Evolutionary conservation across 2,888 invertebrate genomes (phyloP), one percentile per base, ranked within the genome.

Genomic region (Conomelus anceps): DNA sequence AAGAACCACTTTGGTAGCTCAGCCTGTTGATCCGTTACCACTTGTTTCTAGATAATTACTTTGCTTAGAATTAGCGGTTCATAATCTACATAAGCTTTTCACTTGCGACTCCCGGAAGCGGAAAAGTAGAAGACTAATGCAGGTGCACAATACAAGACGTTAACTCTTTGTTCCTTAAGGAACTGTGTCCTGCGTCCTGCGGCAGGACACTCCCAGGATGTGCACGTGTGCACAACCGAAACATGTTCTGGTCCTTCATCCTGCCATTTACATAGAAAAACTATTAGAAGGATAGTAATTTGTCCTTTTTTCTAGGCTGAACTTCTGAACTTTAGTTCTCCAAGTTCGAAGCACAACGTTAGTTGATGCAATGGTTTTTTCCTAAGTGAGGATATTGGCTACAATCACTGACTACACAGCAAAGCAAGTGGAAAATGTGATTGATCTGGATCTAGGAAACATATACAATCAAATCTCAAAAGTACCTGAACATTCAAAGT

Each of bases 201-300:
- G n/a, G n/a, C n/a, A n/a, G 86, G 24, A 86, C 86, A 86, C 86
- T 86, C 86, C 86, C 86, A 86, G 86, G 86, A 86, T 86, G 24
- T 86, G 26, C 86, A 86, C 86, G 86, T 86, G 86, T 86, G 86
- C 63, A 63, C 63, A 63, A 63, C 63, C 63, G 63, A 63, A 63
- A 63, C 63, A 7, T 63, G 63, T 63, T 63, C n/a, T 63, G 63
- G 63, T n/a, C 63, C n/a, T 63, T 63, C 63, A 63, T 63, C 63
- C 63, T 63, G 63, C 63, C 63, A 63, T 63, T 63, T 63, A 63
- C 63, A 63, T 63, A 63, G 63, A 63, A 63, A 63, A 63, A 63
- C 63, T 63, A 63, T 63, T 63, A 63, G 63, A 63, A n/a, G 63
- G 63, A n/a, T 63, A 63, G 63, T n/a, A 63, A 63, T 63, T 63